phyloP scores from a whole-genome alignment of 2,113 vertebrate species.

The Ariopsis seemanni region DNA sequence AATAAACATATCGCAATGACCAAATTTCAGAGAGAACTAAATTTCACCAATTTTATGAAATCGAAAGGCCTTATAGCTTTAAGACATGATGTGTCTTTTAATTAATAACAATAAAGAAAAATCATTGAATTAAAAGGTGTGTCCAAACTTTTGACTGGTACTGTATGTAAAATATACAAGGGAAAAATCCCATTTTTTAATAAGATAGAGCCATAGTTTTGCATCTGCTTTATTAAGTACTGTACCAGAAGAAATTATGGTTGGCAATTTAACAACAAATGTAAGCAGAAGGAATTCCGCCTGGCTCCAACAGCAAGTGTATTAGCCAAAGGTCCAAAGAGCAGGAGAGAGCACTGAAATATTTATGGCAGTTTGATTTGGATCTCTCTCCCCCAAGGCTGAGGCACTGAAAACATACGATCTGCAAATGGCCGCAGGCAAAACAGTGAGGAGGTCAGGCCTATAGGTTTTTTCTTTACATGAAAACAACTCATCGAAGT shows the following conservation, averaged over 20 bases:
- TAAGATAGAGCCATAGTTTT: conserved; percentile 2
- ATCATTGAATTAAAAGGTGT: no score
- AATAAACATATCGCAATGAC: no score
- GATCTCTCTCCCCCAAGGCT: conserved; percentile 77
- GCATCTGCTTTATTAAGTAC: conserved; percentile 60
- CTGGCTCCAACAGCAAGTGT: conserved; percentile 58
- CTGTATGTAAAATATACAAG: no score
- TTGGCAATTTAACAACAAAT: conserved; percentile 60
- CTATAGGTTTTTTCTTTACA: conserved; percentile 84
- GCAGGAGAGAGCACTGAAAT: conserved; percentile 78
- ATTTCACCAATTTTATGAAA: no score
- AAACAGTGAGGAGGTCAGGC: conserved; percentile 77
- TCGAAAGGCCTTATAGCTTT: no score
- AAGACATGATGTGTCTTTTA: no score
- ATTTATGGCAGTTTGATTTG: conserved; percentile 84
- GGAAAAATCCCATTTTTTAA: background rate
- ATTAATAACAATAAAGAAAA: no score
- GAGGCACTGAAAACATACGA: conserved; percentile 77
- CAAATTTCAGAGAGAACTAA: no score
- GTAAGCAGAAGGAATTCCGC: conserved; percentile 59
- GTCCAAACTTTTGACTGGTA: no score
- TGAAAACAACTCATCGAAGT: conserved; percentile 79
- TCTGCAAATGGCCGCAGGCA: conserved; percentile 80
- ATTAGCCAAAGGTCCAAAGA: conserved; percentile 65
- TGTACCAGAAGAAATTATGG: conserved; percentile 54